Evolutionary conservation across 2,113 vertebrate genomes (phyloP).

Genomic region (Phyllostomus hastatus): DNA sequence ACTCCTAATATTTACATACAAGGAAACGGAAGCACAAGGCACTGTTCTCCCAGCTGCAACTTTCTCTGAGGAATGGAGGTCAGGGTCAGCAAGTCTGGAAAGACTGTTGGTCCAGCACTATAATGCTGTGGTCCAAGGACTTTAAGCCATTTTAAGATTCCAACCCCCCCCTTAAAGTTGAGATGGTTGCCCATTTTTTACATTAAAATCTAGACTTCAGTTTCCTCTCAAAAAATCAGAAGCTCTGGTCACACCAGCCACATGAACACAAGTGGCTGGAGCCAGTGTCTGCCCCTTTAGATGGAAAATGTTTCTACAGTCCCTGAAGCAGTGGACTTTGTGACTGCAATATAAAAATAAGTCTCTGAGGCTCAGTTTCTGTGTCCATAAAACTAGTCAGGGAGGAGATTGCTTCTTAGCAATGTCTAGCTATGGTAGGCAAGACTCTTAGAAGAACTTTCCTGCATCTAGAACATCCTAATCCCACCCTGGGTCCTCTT

Average conservation of each 20-base stretch:
- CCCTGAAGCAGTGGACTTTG: neutral
- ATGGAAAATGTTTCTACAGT: neutral
- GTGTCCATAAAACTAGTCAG: neutral
- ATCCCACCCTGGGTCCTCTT: neutral
- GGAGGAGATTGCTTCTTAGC: neutral
- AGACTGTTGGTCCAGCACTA: neutral
- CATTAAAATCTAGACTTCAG: neutral
- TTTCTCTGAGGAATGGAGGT: neutral
- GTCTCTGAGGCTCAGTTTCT: neutral
- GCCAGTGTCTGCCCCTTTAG: neutral
- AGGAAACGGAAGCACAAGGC: neutral
- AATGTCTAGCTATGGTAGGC: neutral
- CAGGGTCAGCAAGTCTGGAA: accelerated
- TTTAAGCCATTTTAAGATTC: too few relatives aligned
- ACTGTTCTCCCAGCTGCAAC: neutral
- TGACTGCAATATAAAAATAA: neutral
- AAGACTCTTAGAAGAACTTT: neutral
- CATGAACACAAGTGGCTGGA: neutral
- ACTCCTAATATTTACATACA: neutral
- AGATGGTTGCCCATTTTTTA: neutral
- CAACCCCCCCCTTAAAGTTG: neutral
- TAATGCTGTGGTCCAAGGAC: accelerated
- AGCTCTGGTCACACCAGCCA: neutral
- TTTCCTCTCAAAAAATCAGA: neutral
- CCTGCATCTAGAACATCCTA: neutral